These are phyloP conservation scores for Drosophila santomea DNA, from an alignment of 1,140 invertebrate species.

Conservation along the genomic window DNA sequence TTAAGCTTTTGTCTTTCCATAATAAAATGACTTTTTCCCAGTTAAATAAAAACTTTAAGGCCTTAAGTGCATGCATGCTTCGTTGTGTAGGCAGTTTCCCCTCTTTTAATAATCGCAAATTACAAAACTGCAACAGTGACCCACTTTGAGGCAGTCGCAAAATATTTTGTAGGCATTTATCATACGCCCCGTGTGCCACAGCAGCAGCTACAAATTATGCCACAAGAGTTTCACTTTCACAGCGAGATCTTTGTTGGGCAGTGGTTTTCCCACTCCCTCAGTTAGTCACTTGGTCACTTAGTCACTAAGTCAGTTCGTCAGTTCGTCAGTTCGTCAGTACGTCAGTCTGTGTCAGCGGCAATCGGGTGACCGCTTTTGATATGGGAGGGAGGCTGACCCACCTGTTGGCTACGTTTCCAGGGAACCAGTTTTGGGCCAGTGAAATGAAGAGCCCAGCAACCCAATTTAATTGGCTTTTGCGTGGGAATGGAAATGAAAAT, in stretches of 20 bases:
- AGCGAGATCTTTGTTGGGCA: slow-evolving; percentile 17
- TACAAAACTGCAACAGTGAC: slow-evolving; percentile 70
- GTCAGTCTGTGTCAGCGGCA: slow-evolving; percentile 23
- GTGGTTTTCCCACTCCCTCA: slow-evolving; percentile 6
- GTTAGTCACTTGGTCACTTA: slow-evolving; percentile 11
- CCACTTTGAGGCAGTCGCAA: slow-evolving; percentile 58
- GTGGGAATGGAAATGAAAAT: slow-evolving; percentile 52
- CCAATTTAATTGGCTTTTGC: slow-evolving; percentile 68
- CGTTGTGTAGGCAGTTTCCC: slow-evolving; percentile 21
- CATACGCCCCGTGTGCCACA: slow-evolving; percentile 61
- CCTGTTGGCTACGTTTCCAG: slow-evolving; percentile 39
- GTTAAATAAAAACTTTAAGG: slow-evolving; percentile 11
- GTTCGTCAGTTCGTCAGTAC: not conserved
- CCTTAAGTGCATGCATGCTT: slow-evolving; percentile 22
- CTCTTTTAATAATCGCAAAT: slow-evolving; percentile 73
- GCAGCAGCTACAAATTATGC: slow-evolving; percentile 58
- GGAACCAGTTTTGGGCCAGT: slow-evolving; percentile 47
- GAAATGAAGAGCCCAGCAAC: slow-evolving; percentile 56
- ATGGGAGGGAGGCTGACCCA: slow-evolving; percentile 58
- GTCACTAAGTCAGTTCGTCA: slow-evolving; percentile 10
- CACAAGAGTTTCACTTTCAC: slow-evolving; percentile 77
- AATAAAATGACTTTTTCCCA: slow-evolving; percentile 14
- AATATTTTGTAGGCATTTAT: slow-evolving; percentile 70
- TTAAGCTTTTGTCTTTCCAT: not conserved
- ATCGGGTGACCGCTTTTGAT: slow-evolving; percentile 47